Conservation (phyloP, 1,140 invertebrate species). For the Halesus radiatus region DNA sequence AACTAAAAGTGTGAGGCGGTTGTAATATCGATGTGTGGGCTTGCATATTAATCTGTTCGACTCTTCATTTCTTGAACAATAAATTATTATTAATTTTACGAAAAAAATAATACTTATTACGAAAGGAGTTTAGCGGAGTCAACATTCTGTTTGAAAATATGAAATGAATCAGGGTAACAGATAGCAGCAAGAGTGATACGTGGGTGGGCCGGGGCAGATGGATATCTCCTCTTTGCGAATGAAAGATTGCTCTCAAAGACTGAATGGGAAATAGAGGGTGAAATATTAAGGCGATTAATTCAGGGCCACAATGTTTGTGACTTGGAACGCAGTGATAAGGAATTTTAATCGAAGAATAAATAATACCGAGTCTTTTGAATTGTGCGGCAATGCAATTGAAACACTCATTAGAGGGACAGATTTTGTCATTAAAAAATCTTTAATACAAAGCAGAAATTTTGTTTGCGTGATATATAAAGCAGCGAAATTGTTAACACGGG, state of each 20-base stretch:
- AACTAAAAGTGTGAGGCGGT: constrained; percentile 43
- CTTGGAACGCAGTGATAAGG: background rate
- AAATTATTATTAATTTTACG: no score
- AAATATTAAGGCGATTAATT: constrained; percentile 31
- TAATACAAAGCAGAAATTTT: no score
- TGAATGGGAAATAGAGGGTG: constrained; percentile 17
- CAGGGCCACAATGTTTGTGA: constrained; percentile 18
- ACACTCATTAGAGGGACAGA: no score
- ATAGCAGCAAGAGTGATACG: constrained; percentile 9
- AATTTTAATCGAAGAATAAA: constrained; percentile 27
- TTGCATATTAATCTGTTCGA: background rate
- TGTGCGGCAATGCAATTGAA: no score
- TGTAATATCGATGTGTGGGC: constrained; percentile 51
- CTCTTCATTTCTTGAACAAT: no score
- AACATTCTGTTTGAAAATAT: no score
- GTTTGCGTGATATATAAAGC: no score
- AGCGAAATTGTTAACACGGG: no score
- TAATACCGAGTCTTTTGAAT: background rate
- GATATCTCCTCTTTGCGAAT: constrained; percentile 31
- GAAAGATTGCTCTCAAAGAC: constrained; percentile 24
- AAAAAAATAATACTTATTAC: no score
- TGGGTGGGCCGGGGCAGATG: constrained; percentile 26
- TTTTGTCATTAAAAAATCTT: no score
- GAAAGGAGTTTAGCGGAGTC: no score
- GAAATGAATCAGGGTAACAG: background rate